phyloP scores from a whole-genome alignment of 2,888 invertebrate species.

The Xestia ashworthii region DNA sequence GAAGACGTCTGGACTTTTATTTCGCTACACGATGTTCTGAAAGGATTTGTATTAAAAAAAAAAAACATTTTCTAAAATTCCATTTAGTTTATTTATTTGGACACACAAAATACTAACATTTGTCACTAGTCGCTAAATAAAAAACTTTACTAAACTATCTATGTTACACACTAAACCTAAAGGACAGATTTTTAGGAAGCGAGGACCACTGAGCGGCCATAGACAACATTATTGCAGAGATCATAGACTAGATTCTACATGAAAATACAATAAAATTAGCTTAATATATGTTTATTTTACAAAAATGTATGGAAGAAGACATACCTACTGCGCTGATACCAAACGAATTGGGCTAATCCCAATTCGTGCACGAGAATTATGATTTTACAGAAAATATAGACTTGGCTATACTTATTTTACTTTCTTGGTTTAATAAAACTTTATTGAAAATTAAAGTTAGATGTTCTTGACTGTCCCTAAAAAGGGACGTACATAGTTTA shows the following conservation, averaged over 20 bases:
- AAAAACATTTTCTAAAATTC: slow-evolving; percentile 20
- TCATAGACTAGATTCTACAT: slow-evolving; percentile 89
- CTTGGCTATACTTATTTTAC: neutral
- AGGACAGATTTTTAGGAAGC: slow-evolving; percentile 84
- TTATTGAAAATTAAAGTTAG: neutral
- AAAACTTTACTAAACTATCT: slow-evolving; percentile 52
- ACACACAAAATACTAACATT: slow-evolving; percentile 61
- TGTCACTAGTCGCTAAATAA: slow-evolving; percentile 62
- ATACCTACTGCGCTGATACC: neutral
- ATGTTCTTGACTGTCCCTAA: too few species aligned
- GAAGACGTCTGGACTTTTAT: too few species aligned
- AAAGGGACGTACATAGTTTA: too few species aligned
- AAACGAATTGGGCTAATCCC: neutral
- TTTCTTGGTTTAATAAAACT: neutral
- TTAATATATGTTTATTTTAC: slow-evolving; percentile 35
- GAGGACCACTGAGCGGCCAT: slow-evolving; percentile 64
- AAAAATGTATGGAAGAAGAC: neutral
- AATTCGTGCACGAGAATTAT: neutral
- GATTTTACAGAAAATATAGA: neutral
- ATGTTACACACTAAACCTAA: slow-evolving; percentile 67
- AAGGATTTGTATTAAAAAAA: neutral
- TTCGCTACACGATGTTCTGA: neutral
- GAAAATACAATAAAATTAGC: slow-evolving; percentile 49
- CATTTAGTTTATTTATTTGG: slow-evolving; percentile 62
- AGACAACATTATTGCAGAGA: slow-evolving; percentile 85